Evolutionary conservation across 2,888 invertebrate genomes (phyloP).

Genomic region (Pelosia muscerda): DNA sequence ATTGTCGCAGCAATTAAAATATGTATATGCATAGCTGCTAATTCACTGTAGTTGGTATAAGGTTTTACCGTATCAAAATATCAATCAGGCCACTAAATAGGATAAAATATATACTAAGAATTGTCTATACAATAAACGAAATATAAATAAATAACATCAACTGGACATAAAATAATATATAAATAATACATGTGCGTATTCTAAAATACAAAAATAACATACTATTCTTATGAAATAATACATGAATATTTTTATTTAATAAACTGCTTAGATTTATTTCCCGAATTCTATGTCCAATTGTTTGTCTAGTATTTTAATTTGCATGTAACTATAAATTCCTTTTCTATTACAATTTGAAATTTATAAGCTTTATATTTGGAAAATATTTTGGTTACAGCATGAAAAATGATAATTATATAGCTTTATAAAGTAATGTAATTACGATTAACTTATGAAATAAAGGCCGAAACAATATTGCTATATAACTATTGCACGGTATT

Average conservation of each 20-base stretch:
- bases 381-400: conserved; percentile 60
- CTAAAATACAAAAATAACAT: too few relatives aligned
- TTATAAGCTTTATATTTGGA: conserved; percentile 58
- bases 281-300: conserved; percentile 37
- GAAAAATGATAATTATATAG: conserved; percentile 58
- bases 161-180: conserved; percentile 7
- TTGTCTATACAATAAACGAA: not conserved
- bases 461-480: conserved; percentile 61
- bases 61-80: not conserved
- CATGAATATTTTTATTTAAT: too few relatives aligned
- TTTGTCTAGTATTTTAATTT: conserved; percentile 23
- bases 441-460: conserved; percentile 45
- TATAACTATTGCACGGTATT: conserved; percentile 67
- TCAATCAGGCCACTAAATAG: not conserved
- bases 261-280: too few relatives aligned
- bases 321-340: conserved; percentile 43
- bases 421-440: conserved; percentile 49
- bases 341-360: conserved; percentile 33
- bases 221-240: too few relatives aligned
- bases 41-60: not conserved
- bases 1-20: not conserved
- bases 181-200: not conserved
- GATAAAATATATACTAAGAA: not conserved
- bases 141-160: not conserved
- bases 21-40: not conserved